Evolutionary conservation across 2,888 invertebrate genomes (phyloP).

Genomic region (Thumatha senex): DNA sequence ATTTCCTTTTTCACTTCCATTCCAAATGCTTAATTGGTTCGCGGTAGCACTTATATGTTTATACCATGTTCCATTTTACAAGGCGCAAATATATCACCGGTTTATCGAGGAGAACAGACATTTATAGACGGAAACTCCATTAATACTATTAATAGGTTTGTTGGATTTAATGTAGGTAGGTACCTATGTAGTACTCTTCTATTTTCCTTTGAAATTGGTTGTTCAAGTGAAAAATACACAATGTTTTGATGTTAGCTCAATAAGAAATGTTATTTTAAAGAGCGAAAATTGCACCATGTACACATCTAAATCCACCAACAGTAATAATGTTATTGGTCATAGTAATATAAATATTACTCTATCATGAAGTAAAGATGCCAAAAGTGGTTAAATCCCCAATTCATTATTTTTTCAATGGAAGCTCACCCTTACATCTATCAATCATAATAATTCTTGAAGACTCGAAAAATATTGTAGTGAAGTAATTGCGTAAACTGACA

Average conservation of each 20-base stretch:
- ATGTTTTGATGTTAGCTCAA: constrained; percentile 14
- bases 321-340: too few species aligned
- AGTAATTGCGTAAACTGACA: not conserved
- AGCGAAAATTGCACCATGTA: too few species aligned
- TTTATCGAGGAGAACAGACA: constrained; percentile 38
- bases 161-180: constrained; percentile 29
- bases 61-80: constrained; percentile 26
- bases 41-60: constrained; percentile 12
- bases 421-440: not conserved
- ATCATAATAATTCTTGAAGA: not conserved
- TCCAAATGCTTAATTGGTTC: constrained; percentile 24
- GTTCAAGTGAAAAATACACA: constrained; percentile 16
- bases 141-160: constrained; percentile 37
- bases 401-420: constrained; percentile 14
- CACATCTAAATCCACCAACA: too few species aligned
- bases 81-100: constrained; percentile 35
- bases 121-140: constrained; percentile 38
- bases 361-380: not conserved
- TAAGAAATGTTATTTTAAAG: constrained; percentile 26
- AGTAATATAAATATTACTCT: too few species aligned
- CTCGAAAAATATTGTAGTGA: not conserved
- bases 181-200: constrained; percentile 15
- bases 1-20: not conserved
- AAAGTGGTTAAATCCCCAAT: not conserved
- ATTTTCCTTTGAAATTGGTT: constrained; percentile 21